These are phyloP conservation scores for Diuraphis noxia DNA, from an alignment of 1,140 invertebrate genomes.

Conservation along the genomic window DNA sequence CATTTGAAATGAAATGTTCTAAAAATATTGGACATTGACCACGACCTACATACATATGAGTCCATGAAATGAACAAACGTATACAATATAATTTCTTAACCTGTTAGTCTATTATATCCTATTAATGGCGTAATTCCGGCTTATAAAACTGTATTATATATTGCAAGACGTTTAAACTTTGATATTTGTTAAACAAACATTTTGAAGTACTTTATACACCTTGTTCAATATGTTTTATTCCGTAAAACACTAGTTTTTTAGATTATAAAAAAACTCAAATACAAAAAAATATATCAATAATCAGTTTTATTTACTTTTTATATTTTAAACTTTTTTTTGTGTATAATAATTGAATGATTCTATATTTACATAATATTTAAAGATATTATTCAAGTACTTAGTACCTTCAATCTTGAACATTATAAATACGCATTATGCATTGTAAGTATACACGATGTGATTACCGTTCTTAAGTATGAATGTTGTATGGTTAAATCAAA, in stretches of 20 bases:
- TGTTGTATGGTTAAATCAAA: not conserved
- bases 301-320: too few relatives aligned
- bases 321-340: not conserved
- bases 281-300: not conserved
- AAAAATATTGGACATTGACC: conserved; percentile 51
- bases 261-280: not conserved
- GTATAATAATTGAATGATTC: not conserved
- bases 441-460: not conserved
- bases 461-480: not conserved
- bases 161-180: not conserved
- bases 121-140: conserved; percentile 46
- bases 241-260: not conserved
- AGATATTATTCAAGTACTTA: not conserved
- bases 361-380: not conserved
- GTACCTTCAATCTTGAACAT: not conserved
- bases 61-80: conserved; percentile 11
- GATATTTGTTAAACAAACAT: not conserved
- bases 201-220: not conserved
- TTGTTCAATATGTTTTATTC: not conserved
- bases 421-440: not conserved
- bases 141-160: not conserved
- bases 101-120: conserved; percentile 28
- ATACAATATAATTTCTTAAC: conserved; percentile 38
- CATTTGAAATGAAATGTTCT: conserved; percentile 7
- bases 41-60: conserved; percentile 21